Evolutionary conservation across 2,797 vertebrate species (phyloP).

Genomic region (Pseudochaenichthys georgianus): DNA sequence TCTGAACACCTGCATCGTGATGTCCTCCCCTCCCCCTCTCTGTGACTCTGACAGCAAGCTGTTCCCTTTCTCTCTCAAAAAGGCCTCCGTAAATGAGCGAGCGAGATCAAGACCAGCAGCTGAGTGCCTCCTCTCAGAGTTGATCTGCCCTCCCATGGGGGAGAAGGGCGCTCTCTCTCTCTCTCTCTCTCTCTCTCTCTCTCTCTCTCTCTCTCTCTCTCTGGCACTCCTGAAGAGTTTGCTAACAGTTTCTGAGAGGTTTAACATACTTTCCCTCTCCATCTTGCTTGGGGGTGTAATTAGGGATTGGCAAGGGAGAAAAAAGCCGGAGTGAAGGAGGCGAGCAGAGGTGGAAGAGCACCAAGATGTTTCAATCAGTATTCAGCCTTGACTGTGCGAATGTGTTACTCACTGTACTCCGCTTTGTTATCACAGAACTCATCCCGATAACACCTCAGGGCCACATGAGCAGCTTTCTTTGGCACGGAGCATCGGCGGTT

Average conservation of each 20-base stretch:
- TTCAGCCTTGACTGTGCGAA: background rate
- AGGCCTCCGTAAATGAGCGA: conserved; percentile 58
- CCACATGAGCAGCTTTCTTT: background rate
- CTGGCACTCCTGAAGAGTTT: conserved; percentile 50
- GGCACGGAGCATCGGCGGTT: background rate
- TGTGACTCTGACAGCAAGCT: conserved; percentile 54
- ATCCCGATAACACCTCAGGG: background rate
- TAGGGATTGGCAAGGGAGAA: conserved; percentile 52
- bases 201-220: background rate
- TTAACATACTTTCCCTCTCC: conserved; percentile 58
- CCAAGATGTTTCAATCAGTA: conserved; percentile 59
- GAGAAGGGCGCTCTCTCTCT: background rate
- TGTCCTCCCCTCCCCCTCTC: conserved; percentile 20
- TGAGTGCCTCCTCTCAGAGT: conserved; percentile 70
- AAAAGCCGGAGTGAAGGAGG: conserved; percentile 46
- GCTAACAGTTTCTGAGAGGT: conserved; percentile 57
- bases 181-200: too few species aligned
- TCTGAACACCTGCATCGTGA: conserved; percentile 54
- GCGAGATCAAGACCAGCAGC: conserved; percentile 66
- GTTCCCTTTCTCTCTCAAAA: conserved; percentile 62
- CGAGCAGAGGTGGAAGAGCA: conserved; percentile 39
- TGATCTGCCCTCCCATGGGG: conserved; percentile 65
- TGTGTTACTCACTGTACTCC: conserved; percentile 9
- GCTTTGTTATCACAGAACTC: background rate
- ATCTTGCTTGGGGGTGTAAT: conserved; percentile 67